Conservation (phyloP, 2,797 vertebrate genomes). For the Myiotriccus ornatus region DNA sequence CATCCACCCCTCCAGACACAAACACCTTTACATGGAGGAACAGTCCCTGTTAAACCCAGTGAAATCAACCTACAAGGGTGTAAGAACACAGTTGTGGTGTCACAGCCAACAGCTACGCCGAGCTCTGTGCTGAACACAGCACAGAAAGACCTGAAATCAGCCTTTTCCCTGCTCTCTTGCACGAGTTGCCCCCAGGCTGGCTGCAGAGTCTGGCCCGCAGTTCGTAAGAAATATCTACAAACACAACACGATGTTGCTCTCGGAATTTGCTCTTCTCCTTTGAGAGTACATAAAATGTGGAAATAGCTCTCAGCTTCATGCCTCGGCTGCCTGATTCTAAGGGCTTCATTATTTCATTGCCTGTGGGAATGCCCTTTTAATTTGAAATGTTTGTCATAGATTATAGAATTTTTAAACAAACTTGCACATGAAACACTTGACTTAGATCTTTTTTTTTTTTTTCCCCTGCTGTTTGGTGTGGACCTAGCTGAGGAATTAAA, state of each 20-base stretch:
- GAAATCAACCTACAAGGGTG: background rate
- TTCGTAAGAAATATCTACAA: slow-evolving; percentile 4
- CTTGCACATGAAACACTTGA: slow-evolving; percentile 50
- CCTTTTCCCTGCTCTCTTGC: background rate
- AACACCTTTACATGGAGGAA: background rate
- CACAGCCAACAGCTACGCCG: background rate
- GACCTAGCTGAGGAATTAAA: slow-evolving; percentile 37
- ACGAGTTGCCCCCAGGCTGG: background rate
- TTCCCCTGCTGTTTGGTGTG: background rate
- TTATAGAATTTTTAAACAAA: slow-evolving; percentile 60
- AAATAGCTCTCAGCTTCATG: slow-evolving; percentile 43
- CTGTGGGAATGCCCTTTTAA: slow-evolving; percentile 64
- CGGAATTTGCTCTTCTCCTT: slow-evolving; percentile 32
- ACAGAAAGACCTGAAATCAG: background rate
- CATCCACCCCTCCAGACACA: too few relatives aligned
- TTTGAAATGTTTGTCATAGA: slow-evolving; percentile 66
- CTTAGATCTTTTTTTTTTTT: background rate
- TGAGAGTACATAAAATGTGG: slow-evolving; percentile 33
- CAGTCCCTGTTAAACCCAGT: background rate
- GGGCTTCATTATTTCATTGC: slow-evolving; percentile 64
- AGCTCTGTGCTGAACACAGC: background rate
- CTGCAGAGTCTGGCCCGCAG: background rate
- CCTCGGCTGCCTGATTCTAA: slow-evolving; percentile 35
- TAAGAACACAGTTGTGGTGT: background rate
- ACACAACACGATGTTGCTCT: background rate